Conservation (phyloP, 2,888 invertebrate species). For the Julus scandinavius region DNA sequence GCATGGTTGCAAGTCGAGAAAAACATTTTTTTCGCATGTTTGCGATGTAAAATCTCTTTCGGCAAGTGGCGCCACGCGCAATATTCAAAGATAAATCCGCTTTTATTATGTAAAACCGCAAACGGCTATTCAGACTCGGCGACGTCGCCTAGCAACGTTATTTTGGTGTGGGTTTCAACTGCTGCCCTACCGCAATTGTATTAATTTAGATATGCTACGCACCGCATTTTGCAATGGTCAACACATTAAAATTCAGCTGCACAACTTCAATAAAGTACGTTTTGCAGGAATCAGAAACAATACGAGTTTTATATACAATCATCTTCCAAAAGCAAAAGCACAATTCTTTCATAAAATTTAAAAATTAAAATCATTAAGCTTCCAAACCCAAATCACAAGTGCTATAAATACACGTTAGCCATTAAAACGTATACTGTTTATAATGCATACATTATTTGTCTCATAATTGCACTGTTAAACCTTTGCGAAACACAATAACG, state of each 20-base stretch:
- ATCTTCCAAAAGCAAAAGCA: too few relatives aligned
- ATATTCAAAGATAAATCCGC: neutral
- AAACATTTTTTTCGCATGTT: neutral
- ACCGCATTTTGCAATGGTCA: slow-evolving; percentile 2
- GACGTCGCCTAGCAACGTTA: neutral
- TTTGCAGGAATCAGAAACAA: neutral
- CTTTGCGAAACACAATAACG: neutral
- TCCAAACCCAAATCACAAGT: too few relatives aligned
- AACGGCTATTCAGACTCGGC: neutral
- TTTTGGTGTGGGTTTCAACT: neutral
- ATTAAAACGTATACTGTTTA: too few relatives aligned
- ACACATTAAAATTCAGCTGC: neutral
- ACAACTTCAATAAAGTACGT: neutral
- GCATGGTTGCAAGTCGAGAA: neutral
- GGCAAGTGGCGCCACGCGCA: neutral
- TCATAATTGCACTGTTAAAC: neutral
- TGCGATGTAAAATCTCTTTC: neutral
- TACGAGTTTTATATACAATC: neutral
- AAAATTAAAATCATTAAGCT: too few relatives aligned
- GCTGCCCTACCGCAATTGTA: slow-evolving; percentile 4
- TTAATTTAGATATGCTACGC: neutral
- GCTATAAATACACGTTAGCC: too few relatives aligned
- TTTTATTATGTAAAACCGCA: slow-evolving; percentile 18
- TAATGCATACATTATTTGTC: too few relatives aligned
- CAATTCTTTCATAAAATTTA: too few relatives aligned